phyloP scores from a whole-genome alignment of 2,888 invertebrate genomes.

The Creontiades dilutus region DNA sequence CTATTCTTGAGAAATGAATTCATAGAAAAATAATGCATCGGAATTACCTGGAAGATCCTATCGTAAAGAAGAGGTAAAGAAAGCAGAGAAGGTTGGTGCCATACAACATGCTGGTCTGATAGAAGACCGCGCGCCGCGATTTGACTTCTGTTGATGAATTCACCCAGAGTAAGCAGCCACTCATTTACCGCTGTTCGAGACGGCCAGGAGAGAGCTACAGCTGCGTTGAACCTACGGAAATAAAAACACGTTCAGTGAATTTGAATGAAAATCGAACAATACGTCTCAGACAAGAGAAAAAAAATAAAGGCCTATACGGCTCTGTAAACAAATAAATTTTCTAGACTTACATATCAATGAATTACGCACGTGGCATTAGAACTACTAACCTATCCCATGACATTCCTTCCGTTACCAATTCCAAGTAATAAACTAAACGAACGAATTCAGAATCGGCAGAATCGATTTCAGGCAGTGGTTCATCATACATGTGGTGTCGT shows the following conservation, averaged over 20 bases:
- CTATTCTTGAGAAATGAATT: neutral
- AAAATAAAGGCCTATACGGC: no score
- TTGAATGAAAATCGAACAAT: no score
- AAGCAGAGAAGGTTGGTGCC: slow-evolving; percentile 91
- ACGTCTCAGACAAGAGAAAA: no score
- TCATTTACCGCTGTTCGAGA: slow-evolving; percentile 78
- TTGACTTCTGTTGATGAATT: slow-evolving; percentile 80
- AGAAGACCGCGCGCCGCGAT: slow-evolving; percentile 85
- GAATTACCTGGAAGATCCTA: slow-evolving; percentile 88
- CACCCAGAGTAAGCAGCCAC: slow-evolving; percentile 76
- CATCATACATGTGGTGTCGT: slow-evolving; percentile 89
- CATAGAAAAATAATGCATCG: neutral
- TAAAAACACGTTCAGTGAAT: neutral
- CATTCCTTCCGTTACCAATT: slow-evolving; percentile 85
- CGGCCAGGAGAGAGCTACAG: slow-evolving; percentile 77
- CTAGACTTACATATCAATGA: neutral
- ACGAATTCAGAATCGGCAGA: slow-evolving; percentile 87
- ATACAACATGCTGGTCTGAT: slow-evolving; percentile 86
- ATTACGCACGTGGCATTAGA: neutral
- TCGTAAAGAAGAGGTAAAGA: slow-evolving; percentile 94
- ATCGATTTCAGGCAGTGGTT: slow-evolving; percentile 85
- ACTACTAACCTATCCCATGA: slow-evolving; percentile 80
- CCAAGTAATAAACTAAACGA: slow-evolving; percentile 87
- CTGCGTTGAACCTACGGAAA: slow-evolving; percentile 76
- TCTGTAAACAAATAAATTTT: no score